A percentile compares a stretch with the other conserved stretches of the same genome.
phyloP scores from a whole-genome alignment of 2,797 vertebrate species.

The Miichthys miiuy region DNA sequence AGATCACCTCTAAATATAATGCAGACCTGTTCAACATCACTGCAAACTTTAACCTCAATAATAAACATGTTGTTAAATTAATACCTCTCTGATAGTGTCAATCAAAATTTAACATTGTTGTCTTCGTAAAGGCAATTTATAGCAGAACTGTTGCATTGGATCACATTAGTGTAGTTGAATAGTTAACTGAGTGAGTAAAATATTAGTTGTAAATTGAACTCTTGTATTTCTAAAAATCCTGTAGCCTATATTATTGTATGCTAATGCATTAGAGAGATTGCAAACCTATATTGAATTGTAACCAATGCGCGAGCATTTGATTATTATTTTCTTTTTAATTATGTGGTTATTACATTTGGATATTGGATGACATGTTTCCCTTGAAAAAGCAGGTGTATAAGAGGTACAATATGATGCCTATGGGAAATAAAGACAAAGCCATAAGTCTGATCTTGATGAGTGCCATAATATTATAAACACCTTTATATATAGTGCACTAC shows the following conservation, averaged over 20 bases:
- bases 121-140: not conserved
- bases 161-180: not conserved
- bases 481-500: no score
- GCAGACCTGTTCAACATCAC: no score
- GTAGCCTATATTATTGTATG: not conserved
- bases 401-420: conserved; percentile 15
- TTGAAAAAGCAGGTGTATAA: conserved; percentile 29
- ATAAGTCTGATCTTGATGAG: conserved; percentile 24
- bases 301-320: not conserved
- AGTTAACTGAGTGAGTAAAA: not conserved
- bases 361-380: not conserved
- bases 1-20: no score
- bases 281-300: not conserved
- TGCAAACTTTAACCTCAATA: no score
- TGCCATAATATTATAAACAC: no score
- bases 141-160: not conserved
- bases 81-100: no score
- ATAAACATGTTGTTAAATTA: no score
- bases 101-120: no score
- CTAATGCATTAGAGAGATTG: not conserved
- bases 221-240: not conserved
- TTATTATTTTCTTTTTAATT: not conserved
- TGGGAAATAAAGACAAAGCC: conserved; percentile 13
- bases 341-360: not conserved
- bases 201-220: not conserved